Base-by-base conservation (phyloP, 2,113 vertebrate genomes). In the Morphnarchus princeps region DNA sequence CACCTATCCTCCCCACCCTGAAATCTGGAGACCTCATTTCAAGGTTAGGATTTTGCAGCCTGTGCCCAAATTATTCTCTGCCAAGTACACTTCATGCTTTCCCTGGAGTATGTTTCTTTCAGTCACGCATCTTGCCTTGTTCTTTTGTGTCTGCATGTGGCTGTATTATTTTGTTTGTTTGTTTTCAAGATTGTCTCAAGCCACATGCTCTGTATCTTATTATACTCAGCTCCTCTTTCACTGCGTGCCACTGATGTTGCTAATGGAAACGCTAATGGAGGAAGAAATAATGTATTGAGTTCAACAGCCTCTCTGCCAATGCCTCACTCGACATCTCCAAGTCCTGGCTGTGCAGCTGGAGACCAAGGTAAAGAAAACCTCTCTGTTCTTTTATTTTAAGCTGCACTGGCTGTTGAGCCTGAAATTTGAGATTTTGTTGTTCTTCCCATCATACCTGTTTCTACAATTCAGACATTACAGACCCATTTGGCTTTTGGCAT, bases 231-330 rank as follows among this genome's bases (percentile, higher is more conserved):
- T 89, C 98, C 98, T 92, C 98, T 98, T 83, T 98, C 98, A 66
- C 93, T 98, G 62, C 98, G 98, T 98, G 91, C 98, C 85, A 96
- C 98, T 62, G 98, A 99, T 78, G 98, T 98, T 86, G 95, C 98
- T 47, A 99, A 98, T 92, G 98, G 98, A 89, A 98, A 98, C 59
- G 47, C 95, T 85, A 97, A 96, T 89, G 99, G 98, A 89, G 98
- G 98, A 40, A 98, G 98, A 83, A 97, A 97, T 66, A 97, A 93
- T 12, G 52, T 98, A 21, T 96, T 99, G 84, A 99, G 98, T 97
- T 98, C 99, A 52, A 96, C 98, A 34, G 98, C 98, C 22, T 97
- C 98, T 73, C 97, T 96, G n/a, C 97, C 99, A 57, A 86, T 98
- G 40, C 97, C 97, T 93, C 99, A 98, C 58, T 96, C 97, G 0